Evolutionary conservation across 2,797 vertebrate species (phyloP), one percentile per base, ranked within the genome.

Genomic region (Molossus alvarezi): DNA sequence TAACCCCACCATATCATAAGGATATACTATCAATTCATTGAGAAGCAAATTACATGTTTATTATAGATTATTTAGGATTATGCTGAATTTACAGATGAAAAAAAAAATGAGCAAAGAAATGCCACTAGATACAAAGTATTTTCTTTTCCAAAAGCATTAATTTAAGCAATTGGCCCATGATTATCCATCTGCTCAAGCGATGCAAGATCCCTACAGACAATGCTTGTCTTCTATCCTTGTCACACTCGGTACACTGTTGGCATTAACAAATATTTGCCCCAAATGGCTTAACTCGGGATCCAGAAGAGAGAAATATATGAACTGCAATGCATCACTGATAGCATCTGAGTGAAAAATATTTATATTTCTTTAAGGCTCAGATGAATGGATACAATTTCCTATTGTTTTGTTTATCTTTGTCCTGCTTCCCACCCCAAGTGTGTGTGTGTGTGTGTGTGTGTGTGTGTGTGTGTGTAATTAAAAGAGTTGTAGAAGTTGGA

Each of bases 61-160:
- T 94, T 79, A 58, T 48, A 79, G 20, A 27, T 84, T 95, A 57
- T 76, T 80, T 93, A 90, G 12, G 57, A 84, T 92, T 86, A 79
- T 83, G n/a, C 58, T 91, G 23, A 73, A 86, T 85, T 90, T 92
- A 75, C 65, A 88, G 13, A 88, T 90, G 27, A 85, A 85, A 57
- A 45, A 53, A 53, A 86, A 94, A 67, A 92, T 81, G 41, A 71
- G 25, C 33, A 27, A 88, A 88, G 71, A 96, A 93, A 94, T 94
- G 29, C 71, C 29, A 72, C 29, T 86, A 48, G 21, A 72, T 87
- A 65, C 53, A 79, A 90, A 60, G n/a, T 86, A 65, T 71, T 92
- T 97, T 89, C 53, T 45, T 73, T 93, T 96, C 60, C n/a, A 87
- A 89, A 94, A 75, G n/a, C 79, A 89, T 97, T 93, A 51, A 82